Conservation (phyloP, 2,113 vertebrate species). For the Lophotis ruficrista region DNA sequence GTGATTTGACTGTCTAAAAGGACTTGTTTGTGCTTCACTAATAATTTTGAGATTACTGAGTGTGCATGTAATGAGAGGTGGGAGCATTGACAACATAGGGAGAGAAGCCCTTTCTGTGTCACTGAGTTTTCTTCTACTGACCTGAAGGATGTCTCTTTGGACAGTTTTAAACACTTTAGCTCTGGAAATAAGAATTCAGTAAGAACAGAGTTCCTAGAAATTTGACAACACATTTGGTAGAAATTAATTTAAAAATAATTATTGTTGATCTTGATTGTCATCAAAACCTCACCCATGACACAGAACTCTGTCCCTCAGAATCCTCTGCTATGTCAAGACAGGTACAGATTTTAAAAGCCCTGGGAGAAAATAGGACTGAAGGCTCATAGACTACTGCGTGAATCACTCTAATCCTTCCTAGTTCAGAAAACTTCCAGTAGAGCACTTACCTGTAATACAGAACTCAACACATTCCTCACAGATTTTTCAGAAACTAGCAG, state of each 20-base stretch:
- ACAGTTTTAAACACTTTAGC: background rate
- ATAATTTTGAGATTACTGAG: background rate
- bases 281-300: background rate
- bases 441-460: background rate
- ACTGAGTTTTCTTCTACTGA: background rate
- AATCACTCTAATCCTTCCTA: background rate
- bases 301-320: background rate
- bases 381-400: background rate
- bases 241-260: background rate
- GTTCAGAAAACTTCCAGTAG: background rate
- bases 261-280: background rate
- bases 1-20: conserved; percentile 16
- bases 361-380: background rate
- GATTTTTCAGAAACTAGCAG: background rate
- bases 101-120: background rate
- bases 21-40: background rate
- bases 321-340: background rate
- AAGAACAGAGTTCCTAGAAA: background rate
- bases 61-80: background rate
- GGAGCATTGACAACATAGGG: background rate
- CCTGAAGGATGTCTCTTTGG: background rate
- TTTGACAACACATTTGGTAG: background rate
- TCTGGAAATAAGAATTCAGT: conserved; percentile 1
- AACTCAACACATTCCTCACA: background rate
- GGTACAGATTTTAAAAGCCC: background rate